Evolutionary conservation across 2,113 vertebrate genomes (phyloP).

Genomic region (Caranx ignobilis): DNA sequence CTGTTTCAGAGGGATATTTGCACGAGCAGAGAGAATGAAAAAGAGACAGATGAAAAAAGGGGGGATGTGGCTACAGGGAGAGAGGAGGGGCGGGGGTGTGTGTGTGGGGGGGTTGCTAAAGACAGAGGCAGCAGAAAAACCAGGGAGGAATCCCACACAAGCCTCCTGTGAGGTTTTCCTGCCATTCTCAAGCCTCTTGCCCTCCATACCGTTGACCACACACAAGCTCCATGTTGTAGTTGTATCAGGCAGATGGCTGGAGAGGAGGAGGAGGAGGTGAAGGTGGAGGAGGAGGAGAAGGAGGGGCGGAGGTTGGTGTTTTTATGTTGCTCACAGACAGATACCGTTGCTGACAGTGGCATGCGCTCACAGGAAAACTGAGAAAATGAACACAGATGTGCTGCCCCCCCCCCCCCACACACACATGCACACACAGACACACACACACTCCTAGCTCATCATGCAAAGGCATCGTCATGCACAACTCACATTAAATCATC

Average conservation of each 20-base stretch:
- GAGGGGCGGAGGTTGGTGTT: conserved; percentile 31
- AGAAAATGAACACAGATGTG: conserved; percentile 42
- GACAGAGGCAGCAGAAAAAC: conserved; percentile 11
- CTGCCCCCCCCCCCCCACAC: background rate
- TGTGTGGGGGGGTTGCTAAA: background rate
- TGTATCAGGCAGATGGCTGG: conserved; percentile 63
- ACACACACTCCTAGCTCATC: background rate
- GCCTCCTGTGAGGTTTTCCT: conserved; percentile 41
- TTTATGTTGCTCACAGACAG: conserved; percentile 50
- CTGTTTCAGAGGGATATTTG: conserved; percentile 61
- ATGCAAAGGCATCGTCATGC: conserved; percentile 29
- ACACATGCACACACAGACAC: too few relatives aligned
- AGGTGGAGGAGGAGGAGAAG: background rate
- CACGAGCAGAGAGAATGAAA: conserved; percentile 40
- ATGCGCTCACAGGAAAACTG: conserved; percentile 22
- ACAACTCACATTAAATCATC: conserved; percentile 31
- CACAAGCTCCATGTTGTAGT: conserved; percentile 56
- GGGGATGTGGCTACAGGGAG: background rate
- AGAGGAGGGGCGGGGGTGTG: background rate
- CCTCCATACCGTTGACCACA: conserved; percentile 38
- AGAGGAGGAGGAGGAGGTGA: conserved; percentile 36
- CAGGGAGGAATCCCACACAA: conserved; percentile 45
- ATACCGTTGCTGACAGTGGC: conserved; percentile 27
- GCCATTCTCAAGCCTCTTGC: conserved; percentile 13
- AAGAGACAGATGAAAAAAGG: conserved; percentile 4